Evolutionary conservation across 2,888 invertebrate genomes (phyloP).

Genomic region (Pediacus dermestoides): DNA sequence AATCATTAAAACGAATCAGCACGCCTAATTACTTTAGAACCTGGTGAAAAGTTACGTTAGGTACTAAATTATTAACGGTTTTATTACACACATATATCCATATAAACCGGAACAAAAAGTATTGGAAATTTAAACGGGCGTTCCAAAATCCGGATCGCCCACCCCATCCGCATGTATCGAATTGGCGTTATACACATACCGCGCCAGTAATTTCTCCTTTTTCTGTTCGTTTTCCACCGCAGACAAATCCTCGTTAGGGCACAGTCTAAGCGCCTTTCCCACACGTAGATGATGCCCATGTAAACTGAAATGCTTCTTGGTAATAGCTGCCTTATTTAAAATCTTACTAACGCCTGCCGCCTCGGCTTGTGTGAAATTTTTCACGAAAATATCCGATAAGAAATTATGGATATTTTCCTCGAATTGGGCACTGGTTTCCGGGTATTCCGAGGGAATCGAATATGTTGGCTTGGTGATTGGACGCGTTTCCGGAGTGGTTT

Average conservation of each 20-base stretch:
- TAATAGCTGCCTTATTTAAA: conserved; percentile 33
- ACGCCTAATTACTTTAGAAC: too few relatives aligned
- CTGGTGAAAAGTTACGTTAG: too few relatives aligned
- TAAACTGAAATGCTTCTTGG: conserved; percentile 45
- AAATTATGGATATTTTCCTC: conserved; percentile 49
- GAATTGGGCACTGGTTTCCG: conserved; percentile 46
- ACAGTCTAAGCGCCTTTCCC: conserved; percentile 47
- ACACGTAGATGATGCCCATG: conserved; percentile 46
- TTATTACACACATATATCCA: too few relatives aligned
- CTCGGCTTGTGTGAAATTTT: conserved; percentile 38
- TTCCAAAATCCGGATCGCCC: conserved; percentile 67
- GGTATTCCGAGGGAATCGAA: conserved; percentile 8
- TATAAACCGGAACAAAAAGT: too few relatives aligned
- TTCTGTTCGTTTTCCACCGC: conserved; percentile 42
- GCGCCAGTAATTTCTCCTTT: conserved; percentile 48
- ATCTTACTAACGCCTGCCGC: conserved; percentile 18
- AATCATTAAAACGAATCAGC: too few relatives aligned
- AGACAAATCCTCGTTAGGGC: conserved; percentile 44
- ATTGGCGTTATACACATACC: conserved; percentile 50
- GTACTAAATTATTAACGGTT: too few relatives aligned
- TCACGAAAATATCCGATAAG: conserved; percentile 47
- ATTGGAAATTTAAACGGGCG: conserved; percentile 55
- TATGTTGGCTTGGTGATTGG: neutral
- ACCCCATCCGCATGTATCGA: conserved; percentile 53
- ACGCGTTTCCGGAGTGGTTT: too few relatives aligned